Percentiles rank a stretch among this genome's conserved stretches.
Conservation (phyloP, 2,113 vertebrate genomes). For the Periophthalmus modestus region DNA sequence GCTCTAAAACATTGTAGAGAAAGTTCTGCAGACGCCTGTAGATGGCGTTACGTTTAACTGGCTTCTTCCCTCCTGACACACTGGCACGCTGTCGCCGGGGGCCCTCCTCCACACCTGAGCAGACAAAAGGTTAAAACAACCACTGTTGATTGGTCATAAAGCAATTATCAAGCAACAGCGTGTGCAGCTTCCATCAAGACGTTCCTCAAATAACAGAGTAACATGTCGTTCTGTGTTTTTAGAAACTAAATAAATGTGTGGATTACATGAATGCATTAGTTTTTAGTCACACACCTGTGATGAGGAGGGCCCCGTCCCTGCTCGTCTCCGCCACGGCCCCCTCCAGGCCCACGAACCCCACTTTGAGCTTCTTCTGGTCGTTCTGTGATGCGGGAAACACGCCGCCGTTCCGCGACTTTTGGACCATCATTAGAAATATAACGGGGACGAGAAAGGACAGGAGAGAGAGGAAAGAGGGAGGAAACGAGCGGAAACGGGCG, state of each 20-base stretch:
- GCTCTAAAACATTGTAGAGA: slow-evolving; percentile 70
- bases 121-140: background rate
- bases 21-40: slow-evolving; percentile 72
- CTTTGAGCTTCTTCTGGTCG: slow-evolving; percentile 94
- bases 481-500: slow-evolving; percentile 5
- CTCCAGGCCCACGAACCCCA: slow-evolving; percentile 95
- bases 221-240: too few relatives aligned
- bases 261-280: too few relatives aligned
- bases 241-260: too few relatives aligned
- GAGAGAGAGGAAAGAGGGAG: background rate
- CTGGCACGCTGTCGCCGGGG: slow-evolving; percentile 65
- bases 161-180: too few relatives aligned
- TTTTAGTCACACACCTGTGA: slow-evolving; percentile 67
- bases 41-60: slow-evolving; percentile 66
- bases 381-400: slow-evolving; percentile 86
- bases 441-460: slow-evolving; percentile 2
- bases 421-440: slow-evolving; percentile 81
- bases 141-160: background rate
- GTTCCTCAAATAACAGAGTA: too few relatives aligned
- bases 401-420: slow-evolving; percentile 93
- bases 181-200: too few relatives aligned
- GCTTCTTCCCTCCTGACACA: slow-evolving; percentile 58
- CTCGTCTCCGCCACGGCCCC: slow-evolving; percentile 86
- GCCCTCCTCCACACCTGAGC: slow-evolving; percentile 55
- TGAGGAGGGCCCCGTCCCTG: slow-evolving; percentile 91